phyloP scores from a whole-genome alignment of 2,888 invertebrate species.

The Bellardia pandia region DNA sequence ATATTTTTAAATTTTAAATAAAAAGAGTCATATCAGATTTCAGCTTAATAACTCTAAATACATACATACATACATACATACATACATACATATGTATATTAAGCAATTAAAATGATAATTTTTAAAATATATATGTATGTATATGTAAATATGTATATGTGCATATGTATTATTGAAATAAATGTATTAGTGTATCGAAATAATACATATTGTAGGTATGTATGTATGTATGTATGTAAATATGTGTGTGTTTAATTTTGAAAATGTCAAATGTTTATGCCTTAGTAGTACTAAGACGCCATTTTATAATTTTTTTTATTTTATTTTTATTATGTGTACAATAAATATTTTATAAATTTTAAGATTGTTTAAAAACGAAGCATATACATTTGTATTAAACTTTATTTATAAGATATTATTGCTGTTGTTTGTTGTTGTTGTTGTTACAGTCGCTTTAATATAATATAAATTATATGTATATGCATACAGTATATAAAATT shows the following conservation, averaged over 20 bases:
- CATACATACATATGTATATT: background rate
- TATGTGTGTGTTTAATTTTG: constrained; percentile 22
- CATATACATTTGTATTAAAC: constrained; percentile 34
- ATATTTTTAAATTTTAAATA: background rate
- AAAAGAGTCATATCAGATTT: background rate
- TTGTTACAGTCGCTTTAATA: background rate
- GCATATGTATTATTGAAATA: background rate
- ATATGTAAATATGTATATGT: background rate
- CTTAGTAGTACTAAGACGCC: constrained; percentile 44
- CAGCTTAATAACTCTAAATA: constrained; percentile 26
- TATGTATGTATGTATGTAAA: background rate
- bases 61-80: no score
- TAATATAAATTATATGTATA: constrained; percentile 33
- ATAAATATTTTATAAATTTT: constrained; percentile 53
- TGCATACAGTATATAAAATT: background rate
- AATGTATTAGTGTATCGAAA: background rate
- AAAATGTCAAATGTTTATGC: constrained; percentile 71
- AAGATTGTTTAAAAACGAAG: constrained; percentile 30
- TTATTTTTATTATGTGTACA: constrained; percentile 20
- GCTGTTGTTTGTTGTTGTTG: background rate
- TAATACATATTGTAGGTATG: background rate
- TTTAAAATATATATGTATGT: background rate
- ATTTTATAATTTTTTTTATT: constrained; percentile 34
- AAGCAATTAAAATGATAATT: constrained; percentile 60
- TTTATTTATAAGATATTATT: constrained; percentile 18